phyloP scores from a whole-genome alignment of 1,140 invertebrate genomes.

The Archivesica marissinica region DNA sequence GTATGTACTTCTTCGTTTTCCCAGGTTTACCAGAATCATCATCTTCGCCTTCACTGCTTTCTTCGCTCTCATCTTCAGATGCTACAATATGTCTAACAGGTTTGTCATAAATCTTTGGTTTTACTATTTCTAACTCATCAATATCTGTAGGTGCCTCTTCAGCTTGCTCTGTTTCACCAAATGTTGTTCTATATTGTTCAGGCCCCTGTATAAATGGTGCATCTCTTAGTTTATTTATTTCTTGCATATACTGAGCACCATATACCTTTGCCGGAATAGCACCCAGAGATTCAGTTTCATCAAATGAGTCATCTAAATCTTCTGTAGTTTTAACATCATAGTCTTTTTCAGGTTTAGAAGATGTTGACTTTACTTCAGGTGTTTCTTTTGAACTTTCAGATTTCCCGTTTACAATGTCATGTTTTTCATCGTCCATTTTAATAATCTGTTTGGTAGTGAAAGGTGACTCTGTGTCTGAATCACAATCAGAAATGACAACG shows the following conservation, averaged over 20 bases:
- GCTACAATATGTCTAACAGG: slow-evolving; percentile 49
- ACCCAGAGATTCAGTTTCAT: slow-evolving; percentile 55
- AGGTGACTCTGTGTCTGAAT: slow-evolving; percentile 48
- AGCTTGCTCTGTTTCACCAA: too few species aligned
- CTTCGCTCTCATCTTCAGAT: slow-evolving; percentile 24
- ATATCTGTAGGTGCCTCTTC: neutral
- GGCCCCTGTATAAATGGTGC: slow-evolving; percentile 5
- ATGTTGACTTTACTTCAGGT: neutral
- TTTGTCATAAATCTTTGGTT: neutral
- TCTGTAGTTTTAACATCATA: neutral
- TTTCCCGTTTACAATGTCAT: neutral
- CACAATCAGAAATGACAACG: slow-evolving; percentile 57
- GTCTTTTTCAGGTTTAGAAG: neutral
- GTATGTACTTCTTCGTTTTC: slow-evolving; percentile 30
- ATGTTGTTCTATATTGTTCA: neutral
- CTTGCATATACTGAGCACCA: slow-evolving; percentile 52
- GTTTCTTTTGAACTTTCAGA: slow-evolving; percentile 35
- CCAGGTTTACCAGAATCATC: neutral
- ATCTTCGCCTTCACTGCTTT: slow-evolving; percentile 38
- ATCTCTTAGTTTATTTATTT: slow-evolving; percentile 43
- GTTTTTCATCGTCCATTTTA: neutral
- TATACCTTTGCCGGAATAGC: slow-evolving; percentile 33
- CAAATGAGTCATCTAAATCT: slow-evolving; percentile 48
- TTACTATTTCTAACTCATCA: neutral
- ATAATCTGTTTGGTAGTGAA: slow-evolving; percentile 37